These are phyloP conservation scores for Spermophilus dauricus DNA, from an alignment of 2,113 vertebrate species.

Conservation along the genomic window DNA sequence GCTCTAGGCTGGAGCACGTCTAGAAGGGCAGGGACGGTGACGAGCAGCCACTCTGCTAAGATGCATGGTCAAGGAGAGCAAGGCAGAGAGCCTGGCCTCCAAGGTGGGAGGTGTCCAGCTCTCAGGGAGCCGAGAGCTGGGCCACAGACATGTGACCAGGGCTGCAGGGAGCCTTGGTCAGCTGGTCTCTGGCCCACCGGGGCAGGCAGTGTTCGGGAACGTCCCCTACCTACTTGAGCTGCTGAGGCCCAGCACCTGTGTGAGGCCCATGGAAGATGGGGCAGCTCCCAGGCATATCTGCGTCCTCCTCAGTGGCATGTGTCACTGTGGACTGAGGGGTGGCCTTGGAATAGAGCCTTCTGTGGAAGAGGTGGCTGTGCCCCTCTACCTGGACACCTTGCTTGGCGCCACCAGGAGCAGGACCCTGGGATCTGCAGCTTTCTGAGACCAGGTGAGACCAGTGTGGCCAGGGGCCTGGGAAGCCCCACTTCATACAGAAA, in stretches of 20 bases:
- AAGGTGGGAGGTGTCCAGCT: no score
- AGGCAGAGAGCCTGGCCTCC: no score
- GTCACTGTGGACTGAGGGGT: not conserved
- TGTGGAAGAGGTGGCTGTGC: not conserved
- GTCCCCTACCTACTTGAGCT: not conserved
- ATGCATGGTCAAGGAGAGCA: not conserved
- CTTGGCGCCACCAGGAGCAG: not conserved
- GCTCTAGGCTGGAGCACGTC: no score
- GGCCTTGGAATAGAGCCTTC: not conserved
- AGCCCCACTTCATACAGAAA: not conserved
- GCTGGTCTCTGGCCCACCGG: not conserved
- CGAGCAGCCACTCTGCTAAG: fast-evolving
- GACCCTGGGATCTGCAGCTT: not conserved
- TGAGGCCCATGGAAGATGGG: not conserved
- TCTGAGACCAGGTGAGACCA: not conserved
- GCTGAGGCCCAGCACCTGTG: not conserved
- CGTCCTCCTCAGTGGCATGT: not conserved
- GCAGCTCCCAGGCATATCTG: not conserved
- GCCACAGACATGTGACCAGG: not conserved
- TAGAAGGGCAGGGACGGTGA: no score
- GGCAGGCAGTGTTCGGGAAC: not conserved
- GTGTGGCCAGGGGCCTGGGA: not conserved
- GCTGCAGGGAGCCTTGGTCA: no score
- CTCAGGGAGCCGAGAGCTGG: no score
- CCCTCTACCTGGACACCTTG: not conserved